Percentiles rank a stretch among this genome's conserved stretches.
Conservation (phyloP, 2,113 vertebrate genomes). For the Taxidea taxus region DNA sequence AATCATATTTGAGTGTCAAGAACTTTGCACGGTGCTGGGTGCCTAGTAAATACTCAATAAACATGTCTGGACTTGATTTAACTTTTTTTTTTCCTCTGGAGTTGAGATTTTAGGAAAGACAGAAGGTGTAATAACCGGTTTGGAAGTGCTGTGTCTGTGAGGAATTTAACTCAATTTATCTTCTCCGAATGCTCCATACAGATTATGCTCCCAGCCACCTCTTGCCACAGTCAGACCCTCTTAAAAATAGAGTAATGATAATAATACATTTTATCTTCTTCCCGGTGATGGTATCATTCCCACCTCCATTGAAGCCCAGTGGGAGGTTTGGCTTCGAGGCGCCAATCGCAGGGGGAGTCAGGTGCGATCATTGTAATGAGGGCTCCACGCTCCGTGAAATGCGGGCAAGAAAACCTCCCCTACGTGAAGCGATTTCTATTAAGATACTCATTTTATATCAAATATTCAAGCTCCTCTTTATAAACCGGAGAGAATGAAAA, state of each 20-base stretch:
- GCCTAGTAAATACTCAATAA: background rate
- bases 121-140: constrained; percentile 57
- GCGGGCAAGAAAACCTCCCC: constrained; percentile 50
- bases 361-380: constrained; percentile 72
- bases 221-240: constrained; percentile 61
- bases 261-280: constrained; percentile 72
- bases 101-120: constrained; percentile 46
- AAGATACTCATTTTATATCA: constrained; percentile 68
- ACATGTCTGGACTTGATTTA: background rate
- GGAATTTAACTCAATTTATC: constrained; percentile 67
- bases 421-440: constrained; percentile 64
- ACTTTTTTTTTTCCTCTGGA: constrained; percentile 2
- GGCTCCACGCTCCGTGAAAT: constrained; percentile 39
- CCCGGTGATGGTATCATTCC: constrained; percentile 67
- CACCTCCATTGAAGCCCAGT: constrained; percentile 58
- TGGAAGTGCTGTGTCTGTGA: constrained; percentile 1
- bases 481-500: constrained; percentile 54
- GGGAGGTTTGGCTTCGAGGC: constrained; percentile 65
- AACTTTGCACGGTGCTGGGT: background rate
- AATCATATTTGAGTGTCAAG: background rate
- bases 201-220: constrained; percentile 48
- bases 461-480: constrained; percentile 67
- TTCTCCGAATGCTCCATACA: constrained; percentile 31
- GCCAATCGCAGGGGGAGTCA: constrained; percentile 30
- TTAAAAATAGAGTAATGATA: constrained; percentile 74